These are phyloP conservation scores for Machimus rusticus DNA, from an alignment of 2,888 invertebrate species.

Conservation along the genomic window DNA sequence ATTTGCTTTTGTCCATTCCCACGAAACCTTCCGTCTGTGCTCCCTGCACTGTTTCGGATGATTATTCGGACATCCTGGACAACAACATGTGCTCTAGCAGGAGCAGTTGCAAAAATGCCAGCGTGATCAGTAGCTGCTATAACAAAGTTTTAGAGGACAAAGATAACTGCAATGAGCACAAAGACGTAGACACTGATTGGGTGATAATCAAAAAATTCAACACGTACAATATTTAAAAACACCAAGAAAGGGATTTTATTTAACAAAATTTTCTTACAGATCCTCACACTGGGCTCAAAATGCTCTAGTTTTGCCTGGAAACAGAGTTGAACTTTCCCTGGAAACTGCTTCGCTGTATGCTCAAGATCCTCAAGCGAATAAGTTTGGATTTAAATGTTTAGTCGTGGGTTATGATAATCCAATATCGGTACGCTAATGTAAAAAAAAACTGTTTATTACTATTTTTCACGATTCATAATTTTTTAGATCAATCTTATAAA, in stretches of 20 bases:
- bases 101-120: slow-evolving; percentile 52
- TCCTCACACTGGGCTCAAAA: slow-evolving; percentile 80
- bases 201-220: slow-evolving; percentile 73
- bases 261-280: slow-evolving; percentile 50
- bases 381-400: slow-evolving; percentile 81
- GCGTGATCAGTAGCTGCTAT: slow-evolving; percentile 55
- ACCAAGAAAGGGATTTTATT: not conserved
- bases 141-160: slow-evolving; percentile 52
- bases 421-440: slow-evolving; percentile 58
- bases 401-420: slow-evolving; percentile 85
- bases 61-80: slow-evolving; percentile 58
- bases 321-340: slow-evolving; percentile 92
- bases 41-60: slow-evolving; percentile 52
- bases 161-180: slow-evolving; percentile 50
- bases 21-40: slow-evolving; percentile 55
- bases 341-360: slow-evolving; percentile 96
- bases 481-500: slow-evolving; percentile 59
- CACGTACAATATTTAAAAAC: slow-evolving; percentile 58
- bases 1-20: slow-evolving; percentile 76
- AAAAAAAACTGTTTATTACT: not conserved
- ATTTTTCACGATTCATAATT: not conserved
- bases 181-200: slow-evolving; percentile 63
- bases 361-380: slow-evolving; percentile 83
- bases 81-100: slow-evolving; percentile 55
- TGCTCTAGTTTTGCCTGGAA: slow-evolving; percentile 86